Percentiles rank a stretch among this genome's conserved stretches.
Conservation (phyloP, 2,797 vertebrate species). For the Zalophus californianus region DNA sequence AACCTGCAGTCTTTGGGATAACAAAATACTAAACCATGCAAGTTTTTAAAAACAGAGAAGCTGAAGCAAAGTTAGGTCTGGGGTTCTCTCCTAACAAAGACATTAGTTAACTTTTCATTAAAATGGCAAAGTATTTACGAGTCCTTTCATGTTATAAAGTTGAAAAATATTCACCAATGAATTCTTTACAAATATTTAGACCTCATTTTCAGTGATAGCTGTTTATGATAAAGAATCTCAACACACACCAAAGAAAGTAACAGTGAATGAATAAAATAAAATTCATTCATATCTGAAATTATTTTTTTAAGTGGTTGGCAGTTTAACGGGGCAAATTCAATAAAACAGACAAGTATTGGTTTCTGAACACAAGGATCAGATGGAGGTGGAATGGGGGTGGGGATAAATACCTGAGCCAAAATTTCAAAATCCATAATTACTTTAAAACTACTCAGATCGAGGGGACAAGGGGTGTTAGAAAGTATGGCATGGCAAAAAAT, state of each 20-base stretch:
- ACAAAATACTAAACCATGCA: not conserved
- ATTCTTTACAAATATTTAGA: not conserved
- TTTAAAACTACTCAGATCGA: not conserved
- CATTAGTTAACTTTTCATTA: not conserved
- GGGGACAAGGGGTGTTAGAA: not conserved
- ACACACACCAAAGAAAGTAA: not conserved
- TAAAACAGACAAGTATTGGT: not conserved
- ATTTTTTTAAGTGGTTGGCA: not conserved
- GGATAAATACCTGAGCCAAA: constrained; percentile 3
- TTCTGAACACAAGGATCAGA: constrained; percentile 38
- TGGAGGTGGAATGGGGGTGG: not conserved
- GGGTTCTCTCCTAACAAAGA: not conserved
- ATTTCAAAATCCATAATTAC: constrained; percentile 38
- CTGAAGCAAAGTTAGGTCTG: not conserved
- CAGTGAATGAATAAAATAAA: not conserved
- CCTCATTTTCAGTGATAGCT: not conserved
- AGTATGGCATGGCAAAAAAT: not conserved
- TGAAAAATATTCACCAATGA: not conserved
- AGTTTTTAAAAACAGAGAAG: constrained; percentile 53
- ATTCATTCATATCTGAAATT: not conserved
- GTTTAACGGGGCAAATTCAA: constrained; percentile 18
- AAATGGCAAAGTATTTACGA: not conserved
- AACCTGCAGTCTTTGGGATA: not conserved
- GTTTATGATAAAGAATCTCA: constrained; percentile 24
- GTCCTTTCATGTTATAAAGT: not conserved